These are phyloP conservation scores for Phylloscopus collybita DNA, from an alignment of 2,797 vertebrate genomes.

Conservation along the genomic window DNA sequence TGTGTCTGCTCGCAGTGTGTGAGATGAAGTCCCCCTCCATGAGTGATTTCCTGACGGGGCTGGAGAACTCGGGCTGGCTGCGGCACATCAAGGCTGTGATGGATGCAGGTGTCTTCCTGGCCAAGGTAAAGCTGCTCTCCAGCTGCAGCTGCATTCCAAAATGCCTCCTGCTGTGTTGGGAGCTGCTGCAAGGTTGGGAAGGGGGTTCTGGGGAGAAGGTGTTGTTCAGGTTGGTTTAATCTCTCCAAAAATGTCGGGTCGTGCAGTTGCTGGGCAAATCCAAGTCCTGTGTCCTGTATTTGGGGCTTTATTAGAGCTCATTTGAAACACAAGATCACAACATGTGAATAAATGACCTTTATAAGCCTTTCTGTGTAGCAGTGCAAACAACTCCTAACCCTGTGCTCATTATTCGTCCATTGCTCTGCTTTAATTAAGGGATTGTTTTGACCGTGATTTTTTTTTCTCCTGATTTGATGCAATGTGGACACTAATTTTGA, in stretches of 20 bases:
- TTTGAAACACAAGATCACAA: neutral
- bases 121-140: constrained; percentile 76
- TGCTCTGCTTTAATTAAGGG: neutral
- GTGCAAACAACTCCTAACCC: neutral
- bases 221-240: neutral
- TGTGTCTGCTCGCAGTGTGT: constrained; percentile 75
- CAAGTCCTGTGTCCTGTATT: neutral
- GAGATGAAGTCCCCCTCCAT: constrained; percentile 82
- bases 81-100: constrained; percentile 86
- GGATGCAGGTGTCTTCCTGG: constrained; percentile 82
- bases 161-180: neutral
- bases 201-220: neutral
- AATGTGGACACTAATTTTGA: too few species aligned
- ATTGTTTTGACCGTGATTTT: neutral
- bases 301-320: neutral
- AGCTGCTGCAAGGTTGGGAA: neutral
- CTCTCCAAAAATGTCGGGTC: neutral
- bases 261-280: neutral
- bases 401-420: rapidly evolving
- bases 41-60: constrained; percentile 84
- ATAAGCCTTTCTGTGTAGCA: neutral
- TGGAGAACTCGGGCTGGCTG: constrained; percentile 85
- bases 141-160: neutral
- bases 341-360: neutral
- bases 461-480: neutral